A percentile compares a stretch with the other conserved stretches of the same genome.
Evolutionary conservation across 2,888 invertebrate genomes (phyloP).

Genomic region (Platycnemis pennipes): DNA sequence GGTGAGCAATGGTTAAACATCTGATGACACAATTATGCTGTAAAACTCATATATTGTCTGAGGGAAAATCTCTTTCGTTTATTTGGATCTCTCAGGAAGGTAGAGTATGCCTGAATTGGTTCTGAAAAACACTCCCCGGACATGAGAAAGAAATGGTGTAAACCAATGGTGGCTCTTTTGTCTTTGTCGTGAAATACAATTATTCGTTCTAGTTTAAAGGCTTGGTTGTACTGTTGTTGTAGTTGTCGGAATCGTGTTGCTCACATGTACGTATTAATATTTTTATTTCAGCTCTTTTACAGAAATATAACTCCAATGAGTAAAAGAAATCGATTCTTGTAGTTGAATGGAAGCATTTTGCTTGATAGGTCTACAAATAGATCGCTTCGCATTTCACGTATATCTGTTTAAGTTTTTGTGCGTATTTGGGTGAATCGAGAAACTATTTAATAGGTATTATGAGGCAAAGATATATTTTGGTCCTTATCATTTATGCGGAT

Average conservation of each 20-base stretch:
- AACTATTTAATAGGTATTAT: background rate
- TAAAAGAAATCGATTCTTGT: conserved; percentile 66
- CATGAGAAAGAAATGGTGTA: conserved; percentile 63
- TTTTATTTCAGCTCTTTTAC: conserved; percentile 14
- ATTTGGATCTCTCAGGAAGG: conserved; percentile 71
- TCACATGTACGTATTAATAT: background rate
- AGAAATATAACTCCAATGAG: conserved; percentile 48
- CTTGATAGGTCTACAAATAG: conserved; percentile 67
- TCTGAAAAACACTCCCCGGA: conserved; percentile 39
- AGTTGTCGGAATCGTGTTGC: background rate
- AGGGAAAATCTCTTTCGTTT: conserved; percentile 70
- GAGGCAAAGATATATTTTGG: background rate
- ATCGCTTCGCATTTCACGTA: conserved; percentile 54
- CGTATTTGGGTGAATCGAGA: background rate
- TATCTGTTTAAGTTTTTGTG: conserved; percentile 27
- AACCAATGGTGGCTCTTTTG: conserved; percentile 68
- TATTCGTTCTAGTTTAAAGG: conserved; percentile 29
- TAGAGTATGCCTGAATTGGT: conserved; percentile 69
- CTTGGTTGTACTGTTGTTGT: background rate
- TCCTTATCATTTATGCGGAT: conserved; percentile 34
- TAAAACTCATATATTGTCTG: conserved; percentile 69
- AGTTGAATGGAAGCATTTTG: conserved; percentile 66
- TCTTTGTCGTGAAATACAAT: conserved; percentile 52
- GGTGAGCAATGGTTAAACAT: conserved; percentile 71
- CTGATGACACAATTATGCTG: conserved; percentile 70